phyloP scores from a whole-genome alignment of 2,888 invertebrate genomes.

The Eristalis tenax region DNA sequence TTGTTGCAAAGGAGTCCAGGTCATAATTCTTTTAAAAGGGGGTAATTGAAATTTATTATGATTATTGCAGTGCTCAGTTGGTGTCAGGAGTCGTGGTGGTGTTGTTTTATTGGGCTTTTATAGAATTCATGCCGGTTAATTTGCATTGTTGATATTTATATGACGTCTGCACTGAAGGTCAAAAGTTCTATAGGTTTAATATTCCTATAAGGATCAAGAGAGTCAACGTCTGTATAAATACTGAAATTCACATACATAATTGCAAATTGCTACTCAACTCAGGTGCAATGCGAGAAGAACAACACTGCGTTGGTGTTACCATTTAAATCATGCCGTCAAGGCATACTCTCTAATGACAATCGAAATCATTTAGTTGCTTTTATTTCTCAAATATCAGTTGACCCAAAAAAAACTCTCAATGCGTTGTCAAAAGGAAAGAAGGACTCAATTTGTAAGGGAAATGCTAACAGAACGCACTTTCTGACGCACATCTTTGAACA shows the following conservation, averaged over 20 bases:
- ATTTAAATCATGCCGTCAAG: too few relatives aligned
- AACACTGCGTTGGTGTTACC: too few relatives aligned
- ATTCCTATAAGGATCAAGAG: neutral
- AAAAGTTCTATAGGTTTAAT: neutral
- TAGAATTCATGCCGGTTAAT: constrained; percentile 40
- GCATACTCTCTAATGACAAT: too few relatives aligned
- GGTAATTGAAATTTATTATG: constrained; percentile 81
- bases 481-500: too few relatives aligned
- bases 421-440: too few relatives aligned
- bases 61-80: constrained; percentile 76
- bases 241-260: neutral
- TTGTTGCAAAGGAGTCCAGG: constrained; percentile 35
- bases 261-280: neutral
- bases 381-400: too few relatives aligned
- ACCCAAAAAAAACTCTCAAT: too few relatives aligned
- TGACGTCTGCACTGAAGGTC: neutral
- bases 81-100: constrained; percentile 17
- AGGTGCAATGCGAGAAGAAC: neutral
- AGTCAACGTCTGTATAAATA: neutral
- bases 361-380: too few relatives aligned
- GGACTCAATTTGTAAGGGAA: too few relatives aligned
- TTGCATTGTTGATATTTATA: constrained; percentile 43
- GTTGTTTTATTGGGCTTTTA: constrained; percentile 49
- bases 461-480: too few relatives aligned
- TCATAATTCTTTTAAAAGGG: constrained; percentile 74